phyloP scores from a whole-genome alignment of 2,113 vertebrate species.

The Cheilinus undulatus region DNA sequence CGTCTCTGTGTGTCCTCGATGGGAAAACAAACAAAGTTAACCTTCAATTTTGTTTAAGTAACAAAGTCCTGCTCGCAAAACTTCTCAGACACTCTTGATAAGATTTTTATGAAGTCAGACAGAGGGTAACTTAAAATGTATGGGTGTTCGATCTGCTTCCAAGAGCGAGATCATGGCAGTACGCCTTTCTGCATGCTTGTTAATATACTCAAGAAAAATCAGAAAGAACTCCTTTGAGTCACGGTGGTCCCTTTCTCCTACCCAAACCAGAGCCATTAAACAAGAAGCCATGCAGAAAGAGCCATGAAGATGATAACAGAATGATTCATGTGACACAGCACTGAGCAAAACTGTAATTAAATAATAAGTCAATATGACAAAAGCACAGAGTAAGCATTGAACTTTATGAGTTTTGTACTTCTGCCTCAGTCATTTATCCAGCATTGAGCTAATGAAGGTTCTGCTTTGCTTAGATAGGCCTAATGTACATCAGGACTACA shows the following conservation, averaged over 20 bases:
- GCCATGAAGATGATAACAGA: slow-evolving; percentile 26
- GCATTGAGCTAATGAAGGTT: slow-evolving; percentile 33
- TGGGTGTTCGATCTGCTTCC: background rate
- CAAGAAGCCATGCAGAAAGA: slow-evolving; percentile 28
- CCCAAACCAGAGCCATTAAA: slow-evolving; percentile 3
- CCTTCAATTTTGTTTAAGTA: slow-evolving; percentile 8
- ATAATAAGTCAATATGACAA: slow-evolving; percentile 47
- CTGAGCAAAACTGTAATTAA: slow-evolving; percentile 44
- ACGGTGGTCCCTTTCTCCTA: background rate
- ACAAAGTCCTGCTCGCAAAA: slow-evolving; percentile 6
- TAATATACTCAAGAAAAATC: background rate
- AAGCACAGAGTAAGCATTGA: slow-evolving; percentile 40
- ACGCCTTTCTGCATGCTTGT: background rate
- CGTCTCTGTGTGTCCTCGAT: slow-evolving; percentile 24
- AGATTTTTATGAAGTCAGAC: background rate
- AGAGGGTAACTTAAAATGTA: background rate
- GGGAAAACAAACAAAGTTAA: slow-evolving; percentile 42
- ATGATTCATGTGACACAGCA: slow-evolving; percentile 26
- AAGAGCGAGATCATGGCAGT: no score
- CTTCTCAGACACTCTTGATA: slow-evolving; percentile 11
- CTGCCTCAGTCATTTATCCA: background rate
- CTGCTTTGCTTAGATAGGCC: slow-evolving; percentile 22
- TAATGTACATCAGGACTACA: slow-evolving; percentile 34
- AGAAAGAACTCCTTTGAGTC: background rate
- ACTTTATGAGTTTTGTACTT: slow-evolving; percentile 29